phyloP scores from a whole-genome alignment of 2,797 vertebrate genomes.

The Anguilla pacifica region DNA sequence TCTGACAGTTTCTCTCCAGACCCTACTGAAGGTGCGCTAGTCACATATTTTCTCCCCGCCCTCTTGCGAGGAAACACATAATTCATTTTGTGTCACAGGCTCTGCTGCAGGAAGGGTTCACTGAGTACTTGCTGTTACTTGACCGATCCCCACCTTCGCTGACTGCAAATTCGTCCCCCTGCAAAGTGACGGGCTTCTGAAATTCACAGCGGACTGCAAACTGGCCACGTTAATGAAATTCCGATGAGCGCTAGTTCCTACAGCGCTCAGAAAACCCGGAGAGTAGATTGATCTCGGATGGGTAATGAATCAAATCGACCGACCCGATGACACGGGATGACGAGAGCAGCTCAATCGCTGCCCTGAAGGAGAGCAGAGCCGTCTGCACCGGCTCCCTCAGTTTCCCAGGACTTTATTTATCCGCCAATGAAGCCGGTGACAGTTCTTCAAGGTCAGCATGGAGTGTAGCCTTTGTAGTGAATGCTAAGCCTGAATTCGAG shows the following conservation, averaged over 20 bases:
- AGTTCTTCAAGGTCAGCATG: background rate
- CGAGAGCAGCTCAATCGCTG: too few relatives aligned
- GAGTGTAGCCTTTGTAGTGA: background rate
- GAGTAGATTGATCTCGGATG: background rate
- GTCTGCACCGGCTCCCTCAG: background rate
- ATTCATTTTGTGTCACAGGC: background rate
- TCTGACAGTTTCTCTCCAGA: conserved; percentile 1
- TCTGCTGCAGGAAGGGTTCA: background rate
- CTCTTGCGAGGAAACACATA: background rate
- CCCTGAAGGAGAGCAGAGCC: background rate
- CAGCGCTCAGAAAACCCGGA: background rate
- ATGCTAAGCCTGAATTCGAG: background rate
- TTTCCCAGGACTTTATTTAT: background rate
- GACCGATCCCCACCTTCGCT: background rate
- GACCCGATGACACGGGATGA: background rate
- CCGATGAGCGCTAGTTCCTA: background rate
- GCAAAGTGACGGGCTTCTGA: background rate
- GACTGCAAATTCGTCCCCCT: background rate
- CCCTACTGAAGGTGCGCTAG: background rate
- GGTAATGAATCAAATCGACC: conserved; percentile 8
- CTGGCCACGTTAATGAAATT: background rate
- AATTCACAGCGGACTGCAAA: background rate
- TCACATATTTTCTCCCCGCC: background rate
- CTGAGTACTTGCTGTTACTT: background rate
- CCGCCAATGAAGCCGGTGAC: background rate